Evolutionary conservation across 2,113 vertebrate genomes (phyloP).

Genomic region (Myodes glareolus): DNA sequence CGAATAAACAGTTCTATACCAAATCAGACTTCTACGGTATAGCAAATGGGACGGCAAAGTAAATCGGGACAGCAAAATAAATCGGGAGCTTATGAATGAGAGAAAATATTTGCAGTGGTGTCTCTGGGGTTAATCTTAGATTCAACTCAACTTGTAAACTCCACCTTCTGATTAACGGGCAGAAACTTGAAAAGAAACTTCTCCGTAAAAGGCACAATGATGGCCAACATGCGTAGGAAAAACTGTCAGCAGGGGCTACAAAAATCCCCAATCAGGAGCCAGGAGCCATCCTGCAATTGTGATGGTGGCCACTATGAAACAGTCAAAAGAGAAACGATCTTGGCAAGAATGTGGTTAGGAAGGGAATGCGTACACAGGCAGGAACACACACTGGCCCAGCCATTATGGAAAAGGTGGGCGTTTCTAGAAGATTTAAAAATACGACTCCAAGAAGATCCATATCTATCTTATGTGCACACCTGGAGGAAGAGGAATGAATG

Average conservation of each 20-base stretch:
- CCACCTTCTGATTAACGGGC: background rate
- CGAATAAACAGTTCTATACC: background rate
- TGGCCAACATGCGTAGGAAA: too few species aligned
- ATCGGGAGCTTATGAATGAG: background rate
- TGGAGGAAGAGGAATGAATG: background rate
- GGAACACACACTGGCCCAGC: background rate
- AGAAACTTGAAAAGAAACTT: background rate
- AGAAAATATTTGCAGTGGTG: background rate
- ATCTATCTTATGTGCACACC: background rate
- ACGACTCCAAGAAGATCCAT: background rate
- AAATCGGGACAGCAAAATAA: background rate
- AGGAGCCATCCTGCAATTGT: background rate
- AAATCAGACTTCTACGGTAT: background rate
- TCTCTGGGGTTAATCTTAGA: background rate
- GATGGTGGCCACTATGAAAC: background rate
- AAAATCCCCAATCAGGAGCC: background rate
- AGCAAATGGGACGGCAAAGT: background rate
- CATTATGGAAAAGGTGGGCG: background rate
- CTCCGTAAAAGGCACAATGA: background rate
- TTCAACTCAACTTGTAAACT: background rate
- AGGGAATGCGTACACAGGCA: background rate
- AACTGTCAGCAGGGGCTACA: background rate
- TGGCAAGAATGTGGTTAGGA: background rate
- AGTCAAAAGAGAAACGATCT: background rate
- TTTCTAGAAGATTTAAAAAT: background rate